Base-by-base conservation (phyloP, 2,797 vertebrate genomes). In the Botia kubotai region DNA sequence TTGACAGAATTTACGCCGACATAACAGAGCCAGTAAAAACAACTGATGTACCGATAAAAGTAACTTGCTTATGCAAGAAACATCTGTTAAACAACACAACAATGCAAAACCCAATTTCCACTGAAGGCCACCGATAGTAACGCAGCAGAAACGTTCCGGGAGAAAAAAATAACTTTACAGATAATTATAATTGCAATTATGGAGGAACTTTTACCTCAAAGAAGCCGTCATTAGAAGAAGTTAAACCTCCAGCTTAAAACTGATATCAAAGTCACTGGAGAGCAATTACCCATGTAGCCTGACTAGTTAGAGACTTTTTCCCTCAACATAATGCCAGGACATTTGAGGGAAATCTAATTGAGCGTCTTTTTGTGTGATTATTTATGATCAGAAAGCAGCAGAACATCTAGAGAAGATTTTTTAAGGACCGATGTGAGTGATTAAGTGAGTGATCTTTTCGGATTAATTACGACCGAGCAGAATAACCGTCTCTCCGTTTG, bases 331-430 rank as follows among this genome's bases (percentile, higher is more conserved):
- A 93, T 90, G 86, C 91, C 87, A 87, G 86, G 90, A 91, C 92
- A 91, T 94, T 89, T 90, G 91, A 94, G 92, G 93, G 88, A 90
- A 91, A 92, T 93, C 89, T 94, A 94, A 94, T 92, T 93, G 91
- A 94, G 88, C 90, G 89, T 92, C 91, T 92, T 92, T 94, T 92
- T 90, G 88, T 90, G 91, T 92, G 92, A 93, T 94, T 94, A 94
- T 94, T 94, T 93, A 93, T 93, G 92, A 94, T 94, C 90, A 93
- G 88, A 93, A 93, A 92, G 90, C 87, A 88, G 92, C 92, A 91
- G 87, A 92, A 93, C 92, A 93, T 92, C 87, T 92, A 90, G 88
- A 89, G 89, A 89, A 93, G 88, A 92, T 92, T 90, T 93, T 86
- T 88, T 85, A 87, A 89, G 91, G 89, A 77, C 80, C 84, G 81